A percentile compares a stretch with the other conserved stretches of the same genome.
These are phyloP conservation scores for Lagorchestes hirsutus DNA, from an alignment of 2,797 vertebrate species.

Conservation along the genomic window DNA sequence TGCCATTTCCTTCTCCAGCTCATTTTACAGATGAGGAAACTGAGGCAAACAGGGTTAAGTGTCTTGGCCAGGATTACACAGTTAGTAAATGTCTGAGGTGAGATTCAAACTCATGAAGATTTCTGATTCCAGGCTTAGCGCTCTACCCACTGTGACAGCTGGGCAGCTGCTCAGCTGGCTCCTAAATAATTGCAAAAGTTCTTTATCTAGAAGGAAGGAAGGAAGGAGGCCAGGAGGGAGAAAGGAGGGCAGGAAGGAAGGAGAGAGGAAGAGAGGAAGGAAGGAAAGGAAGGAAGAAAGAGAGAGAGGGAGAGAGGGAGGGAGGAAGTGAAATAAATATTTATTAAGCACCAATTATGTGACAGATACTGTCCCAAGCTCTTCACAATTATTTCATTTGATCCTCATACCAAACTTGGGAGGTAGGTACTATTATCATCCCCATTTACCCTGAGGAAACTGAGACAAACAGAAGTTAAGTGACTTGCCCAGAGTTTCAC, in stretches of 20 bases:
- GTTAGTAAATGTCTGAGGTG: too few relatives aligned
- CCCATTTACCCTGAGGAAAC: background rate
- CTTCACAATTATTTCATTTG: background rate
- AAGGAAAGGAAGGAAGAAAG: too few relatives aligned
- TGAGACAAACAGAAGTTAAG: background rate
- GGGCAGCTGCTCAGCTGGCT: too few relatives aligned
- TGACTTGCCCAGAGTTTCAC: background rate
- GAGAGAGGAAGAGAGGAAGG: too few relatives aligned
- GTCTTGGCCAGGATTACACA: too few relatives aligned
- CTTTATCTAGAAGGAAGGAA: constrained; percentile 70
- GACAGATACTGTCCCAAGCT: too few relatives aligned
- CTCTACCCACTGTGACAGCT: too few relatives aligned
- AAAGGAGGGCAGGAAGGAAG: too few relatives aligned
- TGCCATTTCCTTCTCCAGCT: background rate
- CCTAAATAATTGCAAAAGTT: constrained; percentile 81
- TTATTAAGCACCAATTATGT: background rate
- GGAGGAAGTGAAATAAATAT: background rate
- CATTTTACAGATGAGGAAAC: background rate
- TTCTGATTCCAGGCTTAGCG: background rate
- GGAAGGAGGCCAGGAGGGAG: too few relatives aligned
- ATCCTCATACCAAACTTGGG: background rate
- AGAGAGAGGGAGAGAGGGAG: fast-evolving
- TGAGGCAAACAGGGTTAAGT: background rate
- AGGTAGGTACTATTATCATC: background rate
- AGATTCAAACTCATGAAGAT: background rate